Evolutionary conservation across 2,113 vertebrate species (phyloP), one percentile per base, ranked within the genome.

Genomic region (Alces alces): DNA sequence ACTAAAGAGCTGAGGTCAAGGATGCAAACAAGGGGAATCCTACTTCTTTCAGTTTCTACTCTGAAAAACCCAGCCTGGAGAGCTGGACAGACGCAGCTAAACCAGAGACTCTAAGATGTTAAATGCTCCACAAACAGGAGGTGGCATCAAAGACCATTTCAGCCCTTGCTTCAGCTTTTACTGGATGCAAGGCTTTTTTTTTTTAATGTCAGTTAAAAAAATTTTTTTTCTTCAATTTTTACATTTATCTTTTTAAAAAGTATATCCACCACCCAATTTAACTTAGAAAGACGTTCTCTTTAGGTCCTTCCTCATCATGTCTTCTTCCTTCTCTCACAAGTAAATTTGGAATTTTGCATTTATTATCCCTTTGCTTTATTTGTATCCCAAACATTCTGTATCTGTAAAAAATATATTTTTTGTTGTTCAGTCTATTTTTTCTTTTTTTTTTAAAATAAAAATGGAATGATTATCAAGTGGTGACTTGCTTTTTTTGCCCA

Each of bases 91-190:
- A 25, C 92, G 43, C 30, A 78, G 27, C 3, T 47, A 33, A 85
- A 86, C 13, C 19, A 93, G 79, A 84, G 84, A 73, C 57, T 86
- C 15, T 58, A 66, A 50, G 50, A 88, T 76, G 43, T 36, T 60
- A 92, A 19, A 36, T 33, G 91, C 52, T 43, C 80, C 58, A 52
- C 0, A 28, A 93, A 98, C 98, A 97, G 97, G 88, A 98, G 99
- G 96, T 98, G 98, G 98, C 98, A 98, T 98, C 97, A 98, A 97
- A 98, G 78, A 79, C 57, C 25, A 78, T 86, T 96, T 96, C 2
- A 12, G 73, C 17, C 60, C 57, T 86, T 78, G 52, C 33, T 90
- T 10, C 93, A 87, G 60, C 28, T 58, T 83, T 95, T 87, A 93
- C 7, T 14, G 25, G 76, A 33, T 82, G 54, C 61, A 96, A 95